Conservation (phyloP, 2,113 vertebrate genomes). For the Eleginops maclovinus region DNA sequence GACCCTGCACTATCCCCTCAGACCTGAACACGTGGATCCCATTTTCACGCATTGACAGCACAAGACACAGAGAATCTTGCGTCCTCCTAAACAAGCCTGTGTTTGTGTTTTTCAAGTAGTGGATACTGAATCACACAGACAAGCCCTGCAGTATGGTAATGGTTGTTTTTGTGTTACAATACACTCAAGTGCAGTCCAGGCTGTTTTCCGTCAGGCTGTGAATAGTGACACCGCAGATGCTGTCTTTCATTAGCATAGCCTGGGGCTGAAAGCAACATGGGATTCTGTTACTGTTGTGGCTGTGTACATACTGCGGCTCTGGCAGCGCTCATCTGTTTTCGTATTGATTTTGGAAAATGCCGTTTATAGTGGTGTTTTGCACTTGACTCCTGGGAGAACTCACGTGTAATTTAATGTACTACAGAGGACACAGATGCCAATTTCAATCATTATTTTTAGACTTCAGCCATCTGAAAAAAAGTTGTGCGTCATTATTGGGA, state of each 20-base stretch:
- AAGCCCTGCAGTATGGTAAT: background rate
- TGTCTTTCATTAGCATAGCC: constrained; percentile 17
- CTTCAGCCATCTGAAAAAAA: background rate
- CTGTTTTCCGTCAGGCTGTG: constrained; percentile 4
- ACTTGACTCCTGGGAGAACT: constrained; percentile 20
- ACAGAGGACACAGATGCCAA: background rate
- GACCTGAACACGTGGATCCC: constrained; percentile 37
- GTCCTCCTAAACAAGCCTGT: background rate
- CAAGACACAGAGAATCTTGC: background rate
- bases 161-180: background rate
- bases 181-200: background rate
- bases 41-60: constrained; percentile 40
- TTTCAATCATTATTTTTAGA: background rate
- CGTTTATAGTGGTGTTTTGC: constrained; percentile 34
- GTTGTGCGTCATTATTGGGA: background rate
- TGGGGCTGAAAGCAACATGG: constrained; percentile 12
- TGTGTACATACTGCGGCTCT: background rate
- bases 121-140: background rate
- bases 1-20: constrained; percentile 10
- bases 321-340: constrained; percentile 16
- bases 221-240: constrained; percentile 30
- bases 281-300: constrained; percentile 41
- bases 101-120: background rate
- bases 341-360: constrained; percentile 42
- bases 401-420: background rate